A percentile compares a stretch with the other conserved stretches of the same genome.
phyloP scores from a whole-genome alignment of 37 sponge, comb jelly and placozoan species.

The Beroe ovata region DNA sequence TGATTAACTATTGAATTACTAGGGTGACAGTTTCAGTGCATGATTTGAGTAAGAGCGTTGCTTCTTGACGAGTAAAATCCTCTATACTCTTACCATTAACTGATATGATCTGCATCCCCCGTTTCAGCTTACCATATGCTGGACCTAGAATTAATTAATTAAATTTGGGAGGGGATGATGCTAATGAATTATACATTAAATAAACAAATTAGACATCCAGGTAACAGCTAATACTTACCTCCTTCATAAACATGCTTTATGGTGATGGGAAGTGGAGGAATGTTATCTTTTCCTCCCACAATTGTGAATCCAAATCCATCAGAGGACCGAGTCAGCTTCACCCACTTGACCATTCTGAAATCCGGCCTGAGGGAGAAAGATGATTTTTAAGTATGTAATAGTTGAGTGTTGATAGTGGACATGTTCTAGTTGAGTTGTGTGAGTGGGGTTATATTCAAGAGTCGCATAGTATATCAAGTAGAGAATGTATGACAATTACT shows the following conservation, averaged over 20 bases:
- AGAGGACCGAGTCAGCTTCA: constrained; percentile 18
- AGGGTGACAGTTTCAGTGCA: constrained; percentile 64
- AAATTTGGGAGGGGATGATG: too few relatives aligned
- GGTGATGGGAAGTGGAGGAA: constrained; percentile 37
- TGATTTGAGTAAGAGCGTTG: constrained; percentile 22
- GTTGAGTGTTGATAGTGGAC: too few relatives aligned
- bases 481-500: too few relatives aligned
- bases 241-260: constrained; percentile 45
- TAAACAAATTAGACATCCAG: too few relatives aligned
- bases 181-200: too few relatives aligned
- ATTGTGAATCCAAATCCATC: constrained; percentile 59
- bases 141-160: constrained; percentile 8
- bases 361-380: constrained; percentile 40
- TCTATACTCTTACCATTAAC: constrained; percentile 65
- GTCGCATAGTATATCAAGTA: too few relatives aligned
- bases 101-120: constrained; percentile 27
- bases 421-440: too few relatives aligned
- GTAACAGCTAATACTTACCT: too few relatives aligned
- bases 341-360: constrained; percentile 35
- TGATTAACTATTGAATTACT: neutral
- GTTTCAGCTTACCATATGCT: constrained; percentile 25
- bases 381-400: too few relatives aligned
- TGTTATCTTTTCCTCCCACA: constrained; percentile 55
- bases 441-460: too few relatives aligned
- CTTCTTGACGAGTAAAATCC: constrained; percentile 40